Percentiles rank a stretch among this genome's conserved stretches.
Evolutionary conservation across 1,140 invertebrate species (phyloP).

Genomic region (Trypoxylus dichotomus): DNA sequence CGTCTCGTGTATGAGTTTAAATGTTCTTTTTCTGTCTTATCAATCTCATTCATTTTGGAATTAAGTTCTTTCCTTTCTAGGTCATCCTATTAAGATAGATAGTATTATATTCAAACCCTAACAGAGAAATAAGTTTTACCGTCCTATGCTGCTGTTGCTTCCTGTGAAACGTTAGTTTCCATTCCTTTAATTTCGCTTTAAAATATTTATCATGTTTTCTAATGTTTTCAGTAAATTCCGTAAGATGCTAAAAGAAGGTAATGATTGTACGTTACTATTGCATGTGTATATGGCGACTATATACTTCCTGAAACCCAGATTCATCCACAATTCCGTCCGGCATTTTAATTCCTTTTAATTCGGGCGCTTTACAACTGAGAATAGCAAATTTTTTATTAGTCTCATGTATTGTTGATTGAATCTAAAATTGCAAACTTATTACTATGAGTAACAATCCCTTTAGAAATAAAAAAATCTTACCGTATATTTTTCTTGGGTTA

Average conservation of each 20-base stretch:
- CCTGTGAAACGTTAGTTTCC: neutral
- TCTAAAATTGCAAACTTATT: neutral
- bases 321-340: neutral
- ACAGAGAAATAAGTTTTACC: neutral
- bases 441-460: neutral
- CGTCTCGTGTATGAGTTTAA: neutral
- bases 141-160: neutral
- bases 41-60: neutral
- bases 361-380: neutral
- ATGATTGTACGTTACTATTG: neutral
- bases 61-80: neutral
- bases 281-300: neutral
- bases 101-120: neutral
- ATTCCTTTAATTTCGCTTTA: neutral
- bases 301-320: neutral
- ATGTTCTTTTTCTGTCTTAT: neutral
- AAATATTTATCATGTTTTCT: neutral
- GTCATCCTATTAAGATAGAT: neutral
- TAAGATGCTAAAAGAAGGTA: neutral
- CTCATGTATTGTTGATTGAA: neutral
- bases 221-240: neutral
- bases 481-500: neutral
- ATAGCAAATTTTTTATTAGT: neutral
- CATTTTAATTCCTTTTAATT: slow-evolving; percentile 1
- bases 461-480: neutral